Evolutionary conservation across 2,888 invertebrate species (phyloP).

Genomic region (Pterobdella sp.): DNA sequence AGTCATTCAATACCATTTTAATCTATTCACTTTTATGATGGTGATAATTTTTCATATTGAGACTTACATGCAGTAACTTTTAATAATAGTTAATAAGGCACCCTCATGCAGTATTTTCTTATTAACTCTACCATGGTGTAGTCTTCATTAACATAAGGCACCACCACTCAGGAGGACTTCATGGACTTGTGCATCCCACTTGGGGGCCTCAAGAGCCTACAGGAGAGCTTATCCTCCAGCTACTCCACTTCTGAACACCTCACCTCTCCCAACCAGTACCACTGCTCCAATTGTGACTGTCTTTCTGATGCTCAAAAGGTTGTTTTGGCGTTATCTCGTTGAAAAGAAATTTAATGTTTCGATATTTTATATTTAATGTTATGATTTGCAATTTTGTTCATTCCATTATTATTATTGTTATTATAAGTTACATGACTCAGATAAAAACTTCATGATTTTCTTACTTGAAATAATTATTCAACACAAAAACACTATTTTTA

Average conservation of each 20-base stretch:
- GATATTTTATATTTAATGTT: too few relatives aligned
- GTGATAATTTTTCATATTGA: neutral
- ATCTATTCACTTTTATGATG: neutral
- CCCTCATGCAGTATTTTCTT: neutral
- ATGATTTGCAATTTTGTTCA: too few relatives aligned
- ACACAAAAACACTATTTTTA: too few relatives aligned
- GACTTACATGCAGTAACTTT: neutral
- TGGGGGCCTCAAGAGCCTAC: slow-evolving; percentile 44
- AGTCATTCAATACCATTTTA: neutral
- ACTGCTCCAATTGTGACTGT: slow-evolving; percentile 47
- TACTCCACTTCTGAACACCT: slow-evolving; percentile 46
- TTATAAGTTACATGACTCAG: neutral
- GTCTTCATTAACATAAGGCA: neutral
- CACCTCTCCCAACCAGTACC: slow-evolving; percentile 50
- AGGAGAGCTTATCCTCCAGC: slow-evolving; percentile 39
- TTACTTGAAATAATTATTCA: too few relatives aligned
- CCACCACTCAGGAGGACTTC: slow-evolving; percentile 45
- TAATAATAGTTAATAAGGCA: neutral
- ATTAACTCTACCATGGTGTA: neutral
- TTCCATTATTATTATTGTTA: neutral
- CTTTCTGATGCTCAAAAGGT: slow-evolving; percentile 51
- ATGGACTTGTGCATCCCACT: slow-evolving; percentile 49
- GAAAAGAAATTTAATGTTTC: too few relatives aligned
- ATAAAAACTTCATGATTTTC: too few relatives aligned
- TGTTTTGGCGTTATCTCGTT: too few relatives aligned